Evolutionary conservation across 2,113 vertebrate species (phyloP).

Genomic region (Sylvilagus bachmani): DNA sequence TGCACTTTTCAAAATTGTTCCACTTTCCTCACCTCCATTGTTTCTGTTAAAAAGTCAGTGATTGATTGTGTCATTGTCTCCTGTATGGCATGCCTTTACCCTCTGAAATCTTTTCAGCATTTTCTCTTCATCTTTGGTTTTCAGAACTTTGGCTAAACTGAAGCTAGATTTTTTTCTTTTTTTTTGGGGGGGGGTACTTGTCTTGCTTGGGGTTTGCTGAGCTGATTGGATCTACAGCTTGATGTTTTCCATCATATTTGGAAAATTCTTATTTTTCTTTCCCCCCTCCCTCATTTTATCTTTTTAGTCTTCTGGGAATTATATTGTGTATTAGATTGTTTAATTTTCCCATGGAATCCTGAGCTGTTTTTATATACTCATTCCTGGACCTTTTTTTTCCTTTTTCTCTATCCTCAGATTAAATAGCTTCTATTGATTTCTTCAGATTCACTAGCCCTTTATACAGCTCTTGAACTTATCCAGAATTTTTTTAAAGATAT

Average conservation of each 20-base stretch:
- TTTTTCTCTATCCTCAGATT: neutral
- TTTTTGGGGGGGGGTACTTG: neutral
- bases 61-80: neutral
- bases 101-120: neutral
- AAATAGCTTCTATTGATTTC: neutral
- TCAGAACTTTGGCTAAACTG: constrained; percentile 1
- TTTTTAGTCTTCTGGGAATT: neutral
- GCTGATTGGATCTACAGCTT: neutral
- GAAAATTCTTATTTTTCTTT: neutral
- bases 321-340: neutral
- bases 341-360: neutral
- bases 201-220: neutral
- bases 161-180: too few relatives aligned
- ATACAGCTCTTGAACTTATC: neutral
- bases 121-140: neutral
- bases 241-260: neutral
- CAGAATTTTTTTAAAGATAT: neutral
- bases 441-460: neutral
- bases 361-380: too few relatives aligned
- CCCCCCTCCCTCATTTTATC: neutral
- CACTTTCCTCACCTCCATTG: neutral
- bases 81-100: neutral
- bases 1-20: neutral
- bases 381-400: neutral
- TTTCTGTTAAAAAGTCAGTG: neutral